These are phyloP conservation scores for Rhyacophila brunnea DNA, from an alignment of 1,140 invertebrate species.

Conservation along the genomic window DNA sequence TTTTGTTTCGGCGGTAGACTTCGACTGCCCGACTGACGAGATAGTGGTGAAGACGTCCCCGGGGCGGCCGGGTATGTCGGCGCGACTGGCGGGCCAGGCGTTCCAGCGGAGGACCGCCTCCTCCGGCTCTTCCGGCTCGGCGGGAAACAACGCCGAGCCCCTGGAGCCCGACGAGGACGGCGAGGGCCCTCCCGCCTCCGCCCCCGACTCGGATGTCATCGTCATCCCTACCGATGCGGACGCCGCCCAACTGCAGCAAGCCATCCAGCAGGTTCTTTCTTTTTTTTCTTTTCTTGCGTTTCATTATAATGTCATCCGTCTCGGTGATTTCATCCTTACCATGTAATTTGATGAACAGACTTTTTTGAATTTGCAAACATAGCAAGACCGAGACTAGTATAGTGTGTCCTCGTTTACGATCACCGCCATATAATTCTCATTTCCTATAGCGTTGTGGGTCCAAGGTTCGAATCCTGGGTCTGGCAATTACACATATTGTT, in stretches of 20 bases:
- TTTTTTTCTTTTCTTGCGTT: too few species aligned
- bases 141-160: not conserved
- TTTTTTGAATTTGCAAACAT: too few species aligned
- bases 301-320: too few species aligned
- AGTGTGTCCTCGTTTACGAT: too few species aligned
- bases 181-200: conserved; percentile 30
- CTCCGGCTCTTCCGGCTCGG: conserved; percentile 12
- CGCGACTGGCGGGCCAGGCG: conserved; percentile 43
- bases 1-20: conserved; percentile 41
- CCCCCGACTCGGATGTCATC: conserved; percentile 44
- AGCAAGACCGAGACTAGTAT: too few species aligned
- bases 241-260: conserved; percentile 48
- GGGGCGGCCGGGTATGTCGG: conserved; percentile 40
- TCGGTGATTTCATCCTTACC: too few species aligned
- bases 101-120: conserved; percentile 29
- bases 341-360: too few species aligned
- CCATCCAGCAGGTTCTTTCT: conserved; percentile 48
- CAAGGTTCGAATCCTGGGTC: too few species aligned
- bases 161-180: conserved; percentile 19
- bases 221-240: conserved; percentile 48
- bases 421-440: too few species aligned
- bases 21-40: conserved; percentile 54
- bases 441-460: too few species aligned
- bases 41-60: conserved; percentile 52
- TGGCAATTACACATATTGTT: too few species aligned